Evolutionary conservation across 2,888 invertebrate species (phyloP).

Genomic region (Cryptus armator): DNA sequence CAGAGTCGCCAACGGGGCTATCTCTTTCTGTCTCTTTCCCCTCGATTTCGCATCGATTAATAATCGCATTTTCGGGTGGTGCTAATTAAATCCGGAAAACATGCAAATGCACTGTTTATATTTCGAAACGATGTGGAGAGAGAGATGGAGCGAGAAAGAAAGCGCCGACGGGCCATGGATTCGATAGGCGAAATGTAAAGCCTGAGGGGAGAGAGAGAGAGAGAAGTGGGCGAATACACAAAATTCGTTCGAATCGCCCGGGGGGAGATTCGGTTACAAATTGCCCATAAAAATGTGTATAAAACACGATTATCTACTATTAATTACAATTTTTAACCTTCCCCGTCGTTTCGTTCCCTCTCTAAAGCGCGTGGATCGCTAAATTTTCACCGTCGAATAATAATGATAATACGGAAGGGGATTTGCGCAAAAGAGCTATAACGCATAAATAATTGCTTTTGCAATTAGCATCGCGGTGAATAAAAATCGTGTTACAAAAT

Average conservation of each 20-base stretch:
- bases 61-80: constrained; percentile 81
- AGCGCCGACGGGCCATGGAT: constrained; percentile 63
- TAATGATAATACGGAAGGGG: constrained; percentile 41
- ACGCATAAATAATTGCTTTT: constrained; percentile 48
- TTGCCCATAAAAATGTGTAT: constrained; percentile 83
- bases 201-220: constrained; percentile 36
- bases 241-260: constrained; percentile 63
- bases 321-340: constrained; percentile 78
- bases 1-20: constrained; percentile 58
- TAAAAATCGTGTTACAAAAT: constrained; percentile 49
- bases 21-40: constrained; percentile 33
- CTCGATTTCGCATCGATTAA: constrained; percentile 80
- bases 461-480: constrained; percentile 56
- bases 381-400: constrained; percentile 60
- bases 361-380: constrained; percentile 13
- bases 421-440: constrained; percentile 49
- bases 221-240: constrained; percentile 38
- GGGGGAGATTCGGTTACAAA: constrained; percentile 79
- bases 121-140: constrained; percentile 77
- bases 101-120: constrained; percentile 83
- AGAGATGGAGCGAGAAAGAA: constrained; percentile 60
- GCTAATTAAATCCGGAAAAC: constrained; percentile 84
- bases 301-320: constrained; percentile 81
- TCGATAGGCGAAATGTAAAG: constrained; percentile 23
- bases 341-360: constrained; percentile 44